phyloP scores from a whole-genome alignment of 2,113 vertebrate species.

The Saguinus midas region DNA sequence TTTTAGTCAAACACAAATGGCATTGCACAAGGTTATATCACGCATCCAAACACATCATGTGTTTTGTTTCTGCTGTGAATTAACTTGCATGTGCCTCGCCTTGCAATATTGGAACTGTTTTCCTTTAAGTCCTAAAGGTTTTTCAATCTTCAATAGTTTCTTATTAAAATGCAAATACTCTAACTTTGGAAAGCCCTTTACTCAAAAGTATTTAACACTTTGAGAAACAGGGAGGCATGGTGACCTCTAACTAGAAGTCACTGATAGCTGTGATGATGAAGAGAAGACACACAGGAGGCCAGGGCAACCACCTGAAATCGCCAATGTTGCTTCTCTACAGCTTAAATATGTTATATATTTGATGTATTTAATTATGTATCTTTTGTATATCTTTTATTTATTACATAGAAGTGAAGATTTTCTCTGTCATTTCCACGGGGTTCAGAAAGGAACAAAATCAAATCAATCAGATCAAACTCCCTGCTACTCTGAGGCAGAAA shows the following conservation, averaged over 20 bases:
- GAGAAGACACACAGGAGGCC: neutral
- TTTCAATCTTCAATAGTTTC: constrained; percentile 49
- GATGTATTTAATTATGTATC: neutral
- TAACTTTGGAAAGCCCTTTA: neutral
- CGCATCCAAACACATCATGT: neutral
- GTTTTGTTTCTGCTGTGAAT: constrained; percentile 62
- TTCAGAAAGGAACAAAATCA: neutral
- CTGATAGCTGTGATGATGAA: neutral
- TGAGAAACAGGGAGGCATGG: neutral
- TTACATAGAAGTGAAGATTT: neutral
- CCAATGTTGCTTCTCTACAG: neutral
- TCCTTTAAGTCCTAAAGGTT: constrained; percentile 49
- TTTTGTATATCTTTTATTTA: neutral
- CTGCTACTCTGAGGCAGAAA: neutral
- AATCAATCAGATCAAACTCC: neutral
- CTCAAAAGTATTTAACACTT: constrained; percentile 1
- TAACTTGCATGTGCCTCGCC: constrained; percentile 53
- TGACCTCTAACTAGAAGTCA: neutral
- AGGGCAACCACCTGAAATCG: neutral
- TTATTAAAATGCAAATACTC: constrained; percentile 67
- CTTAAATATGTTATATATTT: neutral
- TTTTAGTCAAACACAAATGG: neutral
- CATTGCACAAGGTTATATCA: constrained; percentile 36
- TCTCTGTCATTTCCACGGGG: neutral
- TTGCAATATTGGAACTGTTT: constrained; percentile 54